Base-by-base conservation (phyloP, 2,888 invertebrate species). In the Xylocampa areola region DNA sequence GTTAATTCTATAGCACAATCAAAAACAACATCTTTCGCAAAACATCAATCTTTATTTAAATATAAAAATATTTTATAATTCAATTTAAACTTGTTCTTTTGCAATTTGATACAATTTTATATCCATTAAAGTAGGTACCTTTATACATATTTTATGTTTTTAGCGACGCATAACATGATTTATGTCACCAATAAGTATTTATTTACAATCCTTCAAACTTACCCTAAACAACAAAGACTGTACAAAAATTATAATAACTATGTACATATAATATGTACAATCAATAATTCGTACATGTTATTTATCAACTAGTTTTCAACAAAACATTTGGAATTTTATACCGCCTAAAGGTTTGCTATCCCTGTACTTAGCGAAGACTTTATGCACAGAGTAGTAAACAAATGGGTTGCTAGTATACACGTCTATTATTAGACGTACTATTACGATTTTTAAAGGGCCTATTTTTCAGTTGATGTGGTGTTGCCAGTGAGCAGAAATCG, bases 11-110 rank as follows among this genome's bases (percentile, higher is more conserved):
- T 14, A 11, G 8, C 4, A 25, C 16, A 57, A 37, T 47, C 0
- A 54, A 33, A 62, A 33, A 62, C 30, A n/a, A 47, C 8, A 19
- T 3, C 5, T 29, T 47, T 39, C 2, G 17, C n/a, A 54, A 62
- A 62, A 62, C 37, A 29, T 33, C 8, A 47, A 19, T 47, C 13
- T 61, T 48, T 48, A 63, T 39, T 39, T n/a, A n/a, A 36, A 19
- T 54, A 62, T 39, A 54, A 62, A 54, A 62, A 62, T 62, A 62
- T 33, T 54, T 61, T 8, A 35, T 25, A 43, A 14, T 10, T 19
- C 21, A 1, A 10, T 21, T 36, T 36, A 21, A 45, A 45, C 30
- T 61, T 39, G 16, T 11, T 39, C 23, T 44, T 41, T 13, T 35
- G 17, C 17, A n/a, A 35, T 17, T 16, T 17, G 1, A 4, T 5